phyloP scores from a whole-genome alignment of 2,888 invertebrate species.

The Flexamia atlantica region DNA sequence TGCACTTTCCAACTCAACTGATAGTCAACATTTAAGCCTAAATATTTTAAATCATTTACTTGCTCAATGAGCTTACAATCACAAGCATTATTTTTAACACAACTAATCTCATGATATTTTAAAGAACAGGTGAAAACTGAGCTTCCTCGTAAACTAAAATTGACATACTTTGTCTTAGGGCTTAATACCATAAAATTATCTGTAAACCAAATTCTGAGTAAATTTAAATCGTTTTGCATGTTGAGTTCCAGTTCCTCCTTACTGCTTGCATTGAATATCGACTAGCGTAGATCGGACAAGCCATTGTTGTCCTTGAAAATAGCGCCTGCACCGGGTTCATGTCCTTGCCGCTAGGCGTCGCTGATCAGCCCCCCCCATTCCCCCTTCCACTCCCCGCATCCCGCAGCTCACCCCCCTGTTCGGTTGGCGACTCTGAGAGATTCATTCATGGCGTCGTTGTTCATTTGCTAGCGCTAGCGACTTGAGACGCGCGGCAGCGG shows the following conservation, averaged over 20 bases:
- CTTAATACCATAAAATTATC: constrained; percentile 45
- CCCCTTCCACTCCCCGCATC: too few relatives aligned
- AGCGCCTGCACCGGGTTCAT: too few relatives aligned
- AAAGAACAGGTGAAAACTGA: too few relatives aligned
- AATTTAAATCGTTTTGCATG: constrained; percentile 24
- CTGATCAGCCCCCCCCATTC: too few relatives aligned
- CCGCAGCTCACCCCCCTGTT: too few relatives aligned
- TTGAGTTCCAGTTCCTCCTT: constrained; percentile 5
- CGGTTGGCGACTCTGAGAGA: too few relatives aligned
- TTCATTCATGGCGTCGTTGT: too few relatives aligned
- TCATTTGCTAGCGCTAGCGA: too few relatives aligned
- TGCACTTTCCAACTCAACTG: constrained; percentile 42
- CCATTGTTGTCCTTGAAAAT: too few relatives aligned
- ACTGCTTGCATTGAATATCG: not conserved
- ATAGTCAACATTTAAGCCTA: not conserved
- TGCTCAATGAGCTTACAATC: constrained; percentile 12
- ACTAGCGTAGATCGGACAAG: too few relatives aligned
- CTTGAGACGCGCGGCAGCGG: too few relatives aligned
- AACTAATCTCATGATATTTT: constrained; percentile 23
- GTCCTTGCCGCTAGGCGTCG: too few relatives aligned
- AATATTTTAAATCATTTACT: constrained; percentile 29
- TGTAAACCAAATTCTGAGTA: constrained; percentile 30
- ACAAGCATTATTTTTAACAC: not conserved
- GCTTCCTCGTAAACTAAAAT: constrained; percentile 3
- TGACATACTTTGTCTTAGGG: constrained; percentile 49